Evolutionary conservation across 2,797 vertebrate genomes (phyloP), one percentile per base, ranked within the genome.

Genomic region (Iguana delicatissima): DNA sequence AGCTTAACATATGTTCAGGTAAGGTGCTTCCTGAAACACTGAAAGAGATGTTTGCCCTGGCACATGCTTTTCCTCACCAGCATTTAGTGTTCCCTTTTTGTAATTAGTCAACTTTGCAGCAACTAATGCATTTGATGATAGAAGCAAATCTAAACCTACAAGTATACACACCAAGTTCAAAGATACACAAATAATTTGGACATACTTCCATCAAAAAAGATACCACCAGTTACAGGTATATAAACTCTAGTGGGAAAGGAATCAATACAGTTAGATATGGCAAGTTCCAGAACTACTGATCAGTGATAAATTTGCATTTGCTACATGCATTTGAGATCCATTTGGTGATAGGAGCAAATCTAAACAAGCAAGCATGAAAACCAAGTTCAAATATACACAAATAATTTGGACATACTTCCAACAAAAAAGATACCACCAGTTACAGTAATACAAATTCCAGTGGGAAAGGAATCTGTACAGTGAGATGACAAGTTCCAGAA

Each of bases 261-360:
- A 57, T 80, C n/a, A 91, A 42, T 38, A 79, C 35, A 93, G 89
- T 86, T 88, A 85, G 69, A 69, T 73, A 79, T 2, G 89, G 80
- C n/a, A 76, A 83, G 35, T 95, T 13, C 88, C 74, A 91, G 85
- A 90, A 93, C 93, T 94, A 90, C 89, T 24, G 42, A 46, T 46
- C 42, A 46, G 42, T 46, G 42, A 46, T 46, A 46, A 46, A 46
- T 46, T 46, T 46, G 42, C 42, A 3, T 46, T 4, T 46, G 2
- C 42, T 46, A 46, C 42, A 46, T 46, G 42, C 42, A 46, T 46
- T 46, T 46, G 42, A 46, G 42, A 46, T 46, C 42, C 26, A 87
- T 32, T 50, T 29, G 46, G 24, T 69, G 22, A 86, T 14, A 86
- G 18, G n/a, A 86, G 5, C n/a, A n/a, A 57, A 22, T 86, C 12